Percentiles rank a stretch among this genome's conserved stretches.
Evolutionary conservation across 1,140 invertebrate genomes (phyloP).

Genomic region (Apis laboriosa): DNA sequence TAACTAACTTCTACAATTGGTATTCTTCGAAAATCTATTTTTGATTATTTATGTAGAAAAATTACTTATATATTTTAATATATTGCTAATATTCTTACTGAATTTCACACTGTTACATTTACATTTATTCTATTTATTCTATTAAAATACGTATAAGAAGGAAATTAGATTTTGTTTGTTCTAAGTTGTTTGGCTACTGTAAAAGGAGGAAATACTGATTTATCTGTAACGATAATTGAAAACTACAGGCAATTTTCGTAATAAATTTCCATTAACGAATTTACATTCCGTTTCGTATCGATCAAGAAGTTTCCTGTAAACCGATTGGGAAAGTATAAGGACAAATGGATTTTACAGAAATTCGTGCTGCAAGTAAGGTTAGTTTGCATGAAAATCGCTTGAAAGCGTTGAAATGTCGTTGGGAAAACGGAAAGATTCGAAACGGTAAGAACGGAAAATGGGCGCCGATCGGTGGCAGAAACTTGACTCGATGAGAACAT

Average conservation of each 20-base stretch:
- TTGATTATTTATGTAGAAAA: no score
- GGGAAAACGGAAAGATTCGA: neutral
- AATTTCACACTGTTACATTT: no score
- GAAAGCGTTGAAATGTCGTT: slow-evolving; percentile 11
- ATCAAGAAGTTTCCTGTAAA: neutral
- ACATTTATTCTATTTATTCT: no score
- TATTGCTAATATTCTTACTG: no score
- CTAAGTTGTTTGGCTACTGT: no score
- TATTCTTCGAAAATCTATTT: no score
- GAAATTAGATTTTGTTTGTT: no score
- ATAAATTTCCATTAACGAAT: slow-evolving; percentile 13
- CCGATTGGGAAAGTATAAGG: slow-evolving; percentile 7
- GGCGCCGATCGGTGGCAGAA: neutral
- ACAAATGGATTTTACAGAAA: neutral
- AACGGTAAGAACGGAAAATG: slow-evolving; percentile 26
- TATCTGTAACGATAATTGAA: neutral
- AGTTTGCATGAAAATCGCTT: slow-evolving; percentile 24
- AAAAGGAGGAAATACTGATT: no score
- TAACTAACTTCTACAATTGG: no score
- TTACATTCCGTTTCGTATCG: neutral
- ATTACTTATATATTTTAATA: no score
- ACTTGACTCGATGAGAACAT: no score
- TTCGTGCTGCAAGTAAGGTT: neutral
- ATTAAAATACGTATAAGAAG: no score
- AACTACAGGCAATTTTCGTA: neutral